Evolutionary conservation across 2,888 invertebrate species (phyloP).

Genomic region (Artemia sp.): DNA sequence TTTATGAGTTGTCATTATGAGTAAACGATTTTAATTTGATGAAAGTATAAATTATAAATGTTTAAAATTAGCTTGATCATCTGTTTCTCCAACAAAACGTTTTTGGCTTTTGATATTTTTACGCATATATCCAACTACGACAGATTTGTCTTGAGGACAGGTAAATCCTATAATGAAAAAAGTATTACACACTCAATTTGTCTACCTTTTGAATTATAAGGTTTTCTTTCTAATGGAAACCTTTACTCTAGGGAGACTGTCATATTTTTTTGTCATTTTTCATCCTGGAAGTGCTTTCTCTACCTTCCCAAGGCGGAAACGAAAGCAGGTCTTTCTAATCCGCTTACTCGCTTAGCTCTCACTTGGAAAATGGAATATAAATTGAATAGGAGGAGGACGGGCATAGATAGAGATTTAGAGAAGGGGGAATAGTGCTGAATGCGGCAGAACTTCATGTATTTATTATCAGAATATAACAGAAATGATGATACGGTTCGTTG

Average conservation of each 20-base stretch:
- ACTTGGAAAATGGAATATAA: constrained; percentile 15
- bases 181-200: no score
- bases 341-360: constrained; percentile 11
- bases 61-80: no score
- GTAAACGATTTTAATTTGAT: no score
- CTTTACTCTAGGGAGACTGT: not conserved
- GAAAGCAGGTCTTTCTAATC: constrained; percentile 15
- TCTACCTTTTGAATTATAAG: no score
- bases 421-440: constrained; percentile 13
- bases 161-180: no score
- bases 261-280: not conserved
- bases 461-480: constrained; percentile 14
- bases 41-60: no score
- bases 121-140: no score
- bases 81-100: no score
- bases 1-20: no score
- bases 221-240: no score
- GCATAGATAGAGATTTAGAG: constrained; percentile 10
- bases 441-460: constrained; percentile 11
- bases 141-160: no score
- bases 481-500: constrained; percentile 4
- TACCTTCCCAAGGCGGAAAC: constrained; percentile 2
- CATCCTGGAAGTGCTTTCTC: not conserved
- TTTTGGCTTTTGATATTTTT: no score
- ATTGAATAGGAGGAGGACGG: constrained; percentile 6